Evolutionary conservation across 2,888 invertebrate genomes (phyloP).

Genomic region (Tiphia femorata): DNA sequence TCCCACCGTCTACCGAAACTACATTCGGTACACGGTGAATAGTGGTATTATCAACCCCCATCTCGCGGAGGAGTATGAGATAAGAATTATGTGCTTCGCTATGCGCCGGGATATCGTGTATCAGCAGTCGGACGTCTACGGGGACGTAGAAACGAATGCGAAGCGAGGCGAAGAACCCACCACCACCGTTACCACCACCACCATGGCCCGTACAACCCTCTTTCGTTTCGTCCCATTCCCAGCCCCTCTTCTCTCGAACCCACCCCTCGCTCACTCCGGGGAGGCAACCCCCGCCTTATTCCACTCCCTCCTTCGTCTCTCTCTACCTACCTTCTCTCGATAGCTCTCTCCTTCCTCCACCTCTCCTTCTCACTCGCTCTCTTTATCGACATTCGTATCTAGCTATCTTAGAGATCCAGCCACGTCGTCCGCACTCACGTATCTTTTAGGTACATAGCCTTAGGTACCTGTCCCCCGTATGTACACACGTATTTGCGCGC

Average conservation of each 20-base stretch:
- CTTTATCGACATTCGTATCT: conserved; percentile 54
- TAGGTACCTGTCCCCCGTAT: conserved; percentile 1
- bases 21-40: conserved; percentile 45
- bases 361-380: conserved; percentile 36
- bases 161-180: conserved; percentile 47
- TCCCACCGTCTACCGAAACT: conserved; percentile 11
- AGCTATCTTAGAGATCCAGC: conserved; percentile 57
- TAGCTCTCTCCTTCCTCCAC: conserved; percentile 2
- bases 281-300: conserved; percentile 25
- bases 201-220: conserved; percentile 31
- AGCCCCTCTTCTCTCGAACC: conserved; percentile 36
- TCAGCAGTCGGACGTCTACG: conserved; percentile 67
- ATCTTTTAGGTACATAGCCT: conserved; percentile 39
- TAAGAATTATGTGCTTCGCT: conserved; percentile 64
- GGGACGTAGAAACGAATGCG: conserved; percentile 60
- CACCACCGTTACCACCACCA: conserved; percentile 22
- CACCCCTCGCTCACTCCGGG: conserved; percentile 36
- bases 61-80: conserved; percentile 54
- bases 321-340: conserved; percentile 1
- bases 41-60: conserved; percentile 52
- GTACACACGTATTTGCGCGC: neutral
- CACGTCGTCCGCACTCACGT: conserved; percentile 35
- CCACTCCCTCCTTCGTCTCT: conserved; percentile 17
- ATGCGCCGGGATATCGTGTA: conserved; percentile 68
- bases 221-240: conserved; percentile 38